Evolutionary conservation across 2,113 vertebrate species (phyloP), one percentile per base, ranked within the genome.

Genomic region (Ancistrus triradiatus): DNA sequence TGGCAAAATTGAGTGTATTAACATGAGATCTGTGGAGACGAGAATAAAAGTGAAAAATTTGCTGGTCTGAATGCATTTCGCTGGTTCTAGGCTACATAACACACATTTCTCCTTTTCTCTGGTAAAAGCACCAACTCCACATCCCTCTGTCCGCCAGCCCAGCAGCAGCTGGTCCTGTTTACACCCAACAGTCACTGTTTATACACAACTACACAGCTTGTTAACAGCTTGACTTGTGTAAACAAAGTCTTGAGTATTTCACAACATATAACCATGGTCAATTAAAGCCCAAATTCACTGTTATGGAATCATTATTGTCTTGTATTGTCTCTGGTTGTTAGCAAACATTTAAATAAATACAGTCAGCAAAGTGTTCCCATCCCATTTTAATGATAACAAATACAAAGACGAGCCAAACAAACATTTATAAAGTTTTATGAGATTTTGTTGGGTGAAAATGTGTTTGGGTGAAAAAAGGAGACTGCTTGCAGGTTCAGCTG

Each of bases 151-250:
- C 14, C 14, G 15, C 15, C 33, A 58, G 35, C 44, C 53, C 53
- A 31, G 3, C 7, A 17, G 33, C 64, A 66, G 55, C 64, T 66
- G 55, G 53, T 66, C 15, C 53, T 66, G 64, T 66, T 66, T 66
- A 66, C 28, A 42, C 9, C 25, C 49, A 66, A 59, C 31, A 58
- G 44, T 22, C 31, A 24, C 44, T 59, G 53, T 57, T 66, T 59
- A 66, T 58, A 59, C 47, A 57, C 55, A 66, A 49, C 22, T 47
- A 40, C 46, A 42, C 44, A 6, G 44, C 53, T 49, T 49, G 53
- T 42, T 50, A 58, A 66, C 46, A 28, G 22, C 44, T 50, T 21
- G 4, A 21, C 53, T 58, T 57, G 19, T 42, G 33, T 38, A 59
- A 66, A 59, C 35, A 50, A 65, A 56, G 53, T 15, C 33, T 66